Percentiles rank a stretch among this genome's conserved stretches.
Conservation (phyloP, 2,888 invertebrate genomes). For the Gortyna flavago region DNA sequence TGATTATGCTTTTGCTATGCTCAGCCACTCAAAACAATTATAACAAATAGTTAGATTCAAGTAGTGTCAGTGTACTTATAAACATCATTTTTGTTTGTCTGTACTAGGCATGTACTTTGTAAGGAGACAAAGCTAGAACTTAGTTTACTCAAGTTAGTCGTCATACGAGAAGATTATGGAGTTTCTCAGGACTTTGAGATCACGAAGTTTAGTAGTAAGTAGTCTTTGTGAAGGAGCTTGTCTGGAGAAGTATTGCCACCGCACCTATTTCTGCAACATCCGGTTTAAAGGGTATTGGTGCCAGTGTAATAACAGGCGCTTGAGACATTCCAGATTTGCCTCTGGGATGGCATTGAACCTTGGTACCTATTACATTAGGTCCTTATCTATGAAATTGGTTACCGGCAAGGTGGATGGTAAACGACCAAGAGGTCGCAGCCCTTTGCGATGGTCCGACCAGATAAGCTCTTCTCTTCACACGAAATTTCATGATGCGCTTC, state of each 20-base stretch:
- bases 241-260: neutral
- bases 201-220: constrained; percentile 3
- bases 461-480: too few relatives aligned
- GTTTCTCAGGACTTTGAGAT: constrained; percentile 15
- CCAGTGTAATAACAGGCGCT: neutral
- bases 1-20: too few relatives aligned
- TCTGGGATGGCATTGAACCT: neutral
- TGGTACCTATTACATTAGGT: neutral
- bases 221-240: neutral
- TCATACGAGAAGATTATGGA: constrained; percentile 1
- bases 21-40: too few relatives aligned
- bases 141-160: constrained; percentile 5
- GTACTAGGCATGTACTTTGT: neutral
- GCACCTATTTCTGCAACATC: neutral
- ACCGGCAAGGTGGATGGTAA: too few relatives aligned
- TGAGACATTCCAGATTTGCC: neutral
- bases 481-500: too few relatives aligned
- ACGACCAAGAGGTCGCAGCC: too few relatives aligned
- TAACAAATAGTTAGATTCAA: neutral
- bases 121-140: neutral
- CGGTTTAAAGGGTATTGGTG: neutral
- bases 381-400: too few relatives aligned
- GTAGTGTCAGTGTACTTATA: neutral
- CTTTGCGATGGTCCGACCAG: too few relatives aligned
- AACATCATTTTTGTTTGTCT: neutral